Evolutionary conservation across 1,140 invertebrate species (phyloP).

Genomic region (Philopotamus ludificatus): DNA sequence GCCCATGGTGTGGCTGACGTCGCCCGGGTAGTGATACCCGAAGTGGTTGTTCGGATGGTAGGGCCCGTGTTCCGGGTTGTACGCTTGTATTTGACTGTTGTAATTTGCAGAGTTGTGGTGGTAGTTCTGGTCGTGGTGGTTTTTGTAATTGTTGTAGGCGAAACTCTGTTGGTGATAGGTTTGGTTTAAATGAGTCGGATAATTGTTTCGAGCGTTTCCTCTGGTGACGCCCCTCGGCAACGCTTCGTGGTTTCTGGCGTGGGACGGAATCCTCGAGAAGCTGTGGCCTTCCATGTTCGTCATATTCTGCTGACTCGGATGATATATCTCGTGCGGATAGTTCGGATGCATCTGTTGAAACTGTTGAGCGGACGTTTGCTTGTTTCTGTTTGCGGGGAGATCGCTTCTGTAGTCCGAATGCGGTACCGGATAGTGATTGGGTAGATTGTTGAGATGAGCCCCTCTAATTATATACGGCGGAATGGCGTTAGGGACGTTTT

Average conservation of each 20-base stretch:
- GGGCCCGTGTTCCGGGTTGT: conserved; percentile 50
- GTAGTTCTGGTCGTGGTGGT: conserved; percentile 49
- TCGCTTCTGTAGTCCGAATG: conserved; percentile 52
- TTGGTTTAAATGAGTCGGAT: conserved; percentile 48
- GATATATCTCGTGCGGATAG: conserved; percentile 57
- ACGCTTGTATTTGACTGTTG: conserved; percentile 52
- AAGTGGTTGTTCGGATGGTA: conserved; percentile 53
- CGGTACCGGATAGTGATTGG: conserved; percentile 48
- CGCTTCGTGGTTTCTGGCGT: conserved; percentile 33
- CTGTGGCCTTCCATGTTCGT: conserved; percentile 46
- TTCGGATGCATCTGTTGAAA: conserved; percentile 44
- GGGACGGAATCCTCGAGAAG: conserved; percentile 50
- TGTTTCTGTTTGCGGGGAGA: conserved; percentile 17
- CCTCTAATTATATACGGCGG: conserved; percentile 59
- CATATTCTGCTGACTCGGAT: conserved; percentile 44
- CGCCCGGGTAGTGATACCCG: conserved; percentile 51
- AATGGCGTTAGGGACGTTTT: conserved; percentile 58
- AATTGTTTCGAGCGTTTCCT: conserved; percentile 42
- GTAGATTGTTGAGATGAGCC: conserved; percentile 44
- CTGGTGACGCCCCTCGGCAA: conserved; percentile 39
- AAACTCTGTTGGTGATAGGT: conserved; percentile 49
- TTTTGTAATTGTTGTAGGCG: conserved; percentile 46
- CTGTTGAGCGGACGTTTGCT: conserved; percentile 34
- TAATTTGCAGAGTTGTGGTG: conserved; percentile 48
- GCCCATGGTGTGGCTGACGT: conserved; percentile 33